phyloP scores from a whole-genome alignment of 2,888 invertebrate species.

The Protodeltote pygarga region DNA sequence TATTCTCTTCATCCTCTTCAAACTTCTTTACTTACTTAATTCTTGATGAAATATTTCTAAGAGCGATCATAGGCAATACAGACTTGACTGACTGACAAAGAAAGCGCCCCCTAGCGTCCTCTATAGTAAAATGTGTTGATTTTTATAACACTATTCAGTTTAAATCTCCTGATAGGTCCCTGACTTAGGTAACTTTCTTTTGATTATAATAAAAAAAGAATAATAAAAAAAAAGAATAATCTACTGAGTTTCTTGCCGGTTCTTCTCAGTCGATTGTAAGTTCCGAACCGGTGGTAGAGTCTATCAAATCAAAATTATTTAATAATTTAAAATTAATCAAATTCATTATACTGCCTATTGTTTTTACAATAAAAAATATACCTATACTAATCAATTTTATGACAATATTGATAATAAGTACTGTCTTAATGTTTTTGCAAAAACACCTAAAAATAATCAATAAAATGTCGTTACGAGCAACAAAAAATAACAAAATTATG shows the following conservation, averaged over 20 bases:
- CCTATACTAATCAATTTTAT: too few species aligned
- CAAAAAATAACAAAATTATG: too few species aligned
- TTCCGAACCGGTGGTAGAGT: constrained; percentile 75
- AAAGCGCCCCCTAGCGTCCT: not conserved
- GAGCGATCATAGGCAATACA: constrained; percentile 23
- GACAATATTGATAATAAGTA: too few species aligned
- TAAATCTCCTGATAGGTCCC: constrained; percentile 28
- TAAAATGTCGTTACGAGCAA: constrained; percentile 9
- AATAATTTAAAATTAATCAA: too few species aligned
- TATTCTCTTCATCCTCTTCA: constrained; percentile 4
- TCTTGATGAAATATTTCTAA: not conserved
- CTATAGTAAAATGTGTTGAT: not conserved
- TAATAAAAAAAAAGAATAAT: constrained; percentile 19
- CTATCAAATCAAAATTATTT: too few species aligned
- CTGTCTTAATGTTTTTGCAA: too few species aligned
- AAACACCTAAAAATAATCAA: constrained; percentile 14
- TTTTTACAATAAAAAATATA: too few species aligned
- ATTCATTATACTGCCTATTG: too few species aligned
- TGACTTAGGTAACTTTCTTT: constrained; percentile 38
- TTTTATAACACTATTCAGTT: not conserved
- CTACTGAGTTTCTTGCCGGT: constrained; percentile 82
- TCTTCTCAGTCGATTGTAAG: constrained; percentile 78
- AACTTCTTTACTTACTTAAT: not conserved
- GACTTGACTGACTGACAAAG: constrained; percentile 10
- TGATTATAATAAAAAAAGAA: constrained; percentile 1